phyloP scores from a whole-genome alignment of 2,797 vertebrate genomes.

The Peromyscus eremicus region DNA sequence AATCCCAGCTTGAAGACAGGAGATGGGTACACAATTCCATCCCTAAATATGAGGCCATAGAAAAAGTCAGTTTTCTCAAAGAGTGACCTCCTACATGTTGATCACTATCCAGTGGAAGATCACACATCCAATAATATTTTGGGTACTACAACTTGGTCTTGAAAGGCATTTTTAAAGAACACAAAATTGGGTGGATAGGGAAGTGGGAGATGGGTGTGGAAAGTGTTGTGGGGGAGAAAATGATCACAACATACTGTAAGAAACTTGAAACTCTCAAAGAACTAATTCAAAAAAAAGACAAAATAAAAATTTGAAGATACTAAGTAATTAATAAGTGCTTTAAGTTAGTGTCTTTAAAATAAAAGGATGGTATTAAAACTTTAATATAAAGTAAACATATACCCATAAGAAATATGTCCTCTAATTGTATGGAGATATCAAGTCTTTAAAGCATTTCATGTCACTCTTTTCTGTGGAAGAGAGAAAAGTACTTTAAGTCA shows the following conservation, averaged over 20 bases:
- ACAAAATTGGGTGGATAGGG: background rate
- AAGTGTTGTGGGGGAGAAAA: too few relatives aligned
- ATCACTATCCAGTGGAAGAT: background rate
- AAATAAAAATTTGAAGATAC: slow-evolving; percentile 87
- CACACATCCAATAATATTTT: background rate
- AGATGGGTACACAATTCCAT: background rate
- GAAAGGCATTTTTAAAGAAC: background rate
- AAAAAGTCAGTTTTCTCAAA: background rate
- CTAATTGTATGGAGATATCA: slow-evolving; percentile 94
- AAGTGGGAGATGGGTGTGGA: too few relatives aligned
- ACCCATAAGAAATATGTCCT: background rate
- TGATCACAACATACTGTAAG: background rate
- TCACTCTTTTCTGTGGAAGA: background rate
- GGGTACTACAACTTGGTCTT: background rate
- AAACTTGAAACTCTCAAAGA: background rate
- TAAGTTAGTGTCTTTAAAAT: slow-evolving; percentile 81
- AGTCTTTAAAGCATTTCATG: slow-evolving; percentile 65
- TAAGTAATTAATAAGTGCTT: background rate
- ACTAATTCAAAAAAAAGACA: slow-evolving; percentile 88
- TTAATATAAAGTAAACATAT: background rate
- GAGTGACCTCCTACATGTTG: background rate
- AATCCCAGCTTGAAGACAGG: background rate
- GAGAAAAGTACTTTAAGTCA: slow-evolving; percentile 93
- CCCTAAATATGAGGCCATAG: background rate
- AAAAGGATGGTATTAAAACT: background rate